Percentiles rank a stretch among this genome's conserved stretches.
These are phyloP conservation scores for Byasa hedistus DNA, from an alignment of 2,888 invertebrate species.

Conservation along the genomic window DNA sequence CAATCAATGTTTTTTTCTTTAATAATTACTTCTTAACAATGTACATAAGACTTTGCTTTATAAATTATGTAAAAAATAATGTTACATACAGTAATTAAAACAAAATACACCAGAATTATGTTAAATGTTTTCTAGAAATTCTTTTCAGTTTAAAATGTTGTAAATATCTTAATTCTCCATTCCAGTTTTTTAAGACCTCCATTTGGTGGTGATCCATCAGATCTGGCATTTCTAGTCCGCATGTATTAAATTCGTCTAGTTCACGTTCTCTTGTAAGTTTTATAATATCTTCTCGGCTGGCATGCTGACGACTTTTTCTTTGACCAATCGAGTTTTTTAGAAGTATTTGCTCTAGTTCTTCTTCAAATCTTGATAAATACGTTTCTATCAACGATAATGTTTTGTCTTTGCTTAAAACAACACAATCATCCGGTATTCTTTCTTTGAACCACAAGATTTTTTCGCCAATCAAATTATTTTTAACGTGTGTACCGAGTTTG, in stretches of 20 bases:
- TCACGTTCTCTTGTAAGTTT: conserved; percentile 88
- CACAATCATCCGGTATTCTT: conserved; percentile 78
- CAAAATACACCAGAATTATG: conserved; percentile 31
- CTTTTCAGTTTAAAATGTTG: conserved; percentile 84
- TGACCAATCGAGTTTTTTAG: conserved; percentile 89
- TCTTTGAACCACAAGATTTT: conserved; percentile 89
- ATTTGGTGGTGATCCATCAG: conserved; percentile 81
- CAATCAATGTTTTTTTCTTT: conserved; percentile 32
- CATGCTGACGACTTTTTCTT: conserved; percentile 88
- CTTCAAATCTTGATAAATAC: conserved; percentile 82
- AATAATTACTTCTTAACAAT: not conserved
- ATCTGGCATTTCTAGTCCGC: conserved; percentile 90
- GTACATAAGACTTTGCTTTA: too few relatives aligned
- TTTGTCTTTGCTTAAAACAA: conserved; percentile 80
- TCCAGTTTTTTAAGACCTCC: conserved; percentile 82
- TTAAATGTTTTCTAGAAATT: conserved; percentile 71
- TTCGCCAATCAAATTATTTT: conserved; percentile 86
- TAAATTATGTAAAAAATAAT: too few relatives aligned
- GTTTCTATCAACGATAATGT: conserved; percentile 79
- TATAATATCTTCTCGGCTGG: conserved; percentile 88
- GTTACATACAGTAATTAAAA: not conserved
- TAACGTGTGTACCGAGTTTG: conserved; percentile 84
- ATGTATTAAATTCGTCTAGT: conserved; percentile 85
- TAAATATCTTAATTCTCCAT: conserved; percentile 83
- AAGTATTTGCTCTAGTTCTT: conserved; percentile 88